Conservation (phyloP, 2,888 invertebrate genomes). For the Amblyjoppa fuscipennis region DNA sequence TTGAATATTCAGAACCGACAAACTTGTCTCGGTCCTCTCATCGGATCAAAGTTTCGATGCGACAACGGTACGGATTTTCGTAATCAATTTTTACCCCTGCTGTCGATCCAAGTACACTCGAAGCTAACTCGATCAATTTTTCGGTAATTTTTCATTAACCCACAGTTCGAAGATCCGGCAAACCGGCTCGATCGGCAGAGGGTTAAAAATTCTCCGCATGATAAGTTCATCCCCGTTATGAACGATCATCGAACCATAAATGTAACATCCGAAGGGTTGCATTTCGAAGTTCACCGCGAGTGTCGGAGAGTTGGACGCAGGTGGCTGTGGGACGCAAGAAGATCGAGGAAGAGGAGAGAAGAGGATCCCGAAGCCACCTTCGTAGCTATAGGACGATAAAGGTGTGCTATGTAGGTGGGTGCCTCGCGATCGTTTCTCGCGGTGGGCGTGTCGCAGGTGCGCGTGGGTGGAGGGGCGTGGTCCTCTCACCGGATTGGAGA, state of each 20-base stretch:
- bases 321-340: conserved; percentile 61
- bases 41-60: background rate
- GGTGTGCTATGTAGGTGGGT: conserved; percentile 27
- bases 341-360: conserved; percentile 47
- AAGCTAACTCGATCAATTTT: background rate
- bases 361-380: conserved; percentile 54
- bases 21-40: background rate
- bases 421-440: conserved; percentile 71
- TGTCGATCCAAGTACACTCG: background rate
- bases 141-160: background rate
- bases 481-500: conserved; percentile 78
- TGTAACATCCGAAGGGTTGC: background rate
- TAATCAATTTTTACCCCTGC: background rate
- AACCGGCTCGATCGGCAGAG: no score
- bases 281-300: conserved; percentile 16
- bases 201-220: no score
- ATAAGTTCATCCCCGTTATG: no score
- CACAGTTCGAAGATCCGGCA: no score
- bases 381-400: conserved; percentile 32
- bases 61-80: background rate
- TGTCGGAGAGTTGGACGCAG: conserved; percentile 58
- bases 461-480: conserved; percentile 85
- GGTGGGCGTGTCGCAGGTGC: conserved; percentile 84
- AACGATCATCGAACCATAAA: no score
- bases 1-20: background rate